Evolutionary conservation across 2,888 invertebrate genomes (phyloP).

Genomic region (Lasioglossum zephyrum): DNA sequence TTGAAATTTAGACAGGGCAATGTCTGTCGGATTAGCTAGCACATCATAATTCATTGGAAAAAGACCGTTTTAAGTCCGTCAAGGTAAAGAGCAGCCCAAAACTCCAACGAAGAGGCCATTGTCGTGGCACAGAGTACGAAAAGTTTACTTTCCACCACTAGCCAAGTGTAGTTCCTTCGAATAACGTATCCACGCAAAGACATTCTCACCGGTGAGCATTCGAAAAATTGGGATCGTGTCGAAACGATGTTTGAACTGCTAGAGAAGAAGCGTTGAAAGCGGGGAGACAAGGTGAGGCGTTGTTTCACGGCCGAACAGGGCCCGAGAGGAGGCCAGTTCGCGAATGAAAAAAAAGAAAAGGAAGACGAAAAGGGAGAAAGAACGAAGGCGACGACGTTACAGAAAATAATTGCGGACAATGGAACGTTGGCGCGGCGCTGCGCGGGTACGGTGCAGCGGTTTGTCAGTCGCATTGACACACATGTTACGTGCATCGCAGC

Average conservation of each 20-base stretch:
- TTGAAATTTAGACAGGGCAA: no score
- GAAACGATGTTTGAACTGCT: neutral
- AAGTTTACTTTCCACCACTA: no score
- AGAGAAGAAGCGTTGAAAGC: neutral
- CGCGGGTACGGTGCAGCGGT: slow-evolving; percentile 33
- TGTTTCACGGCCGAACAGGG: neutral
- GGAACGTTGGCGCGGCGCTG: slow-evolving; percentile 33
- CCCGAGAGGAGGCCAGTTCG: neutral
- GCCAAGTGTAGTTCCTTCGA: no score
- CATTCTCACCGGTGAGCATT: no score
- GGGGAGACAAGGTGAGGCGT: neutral
- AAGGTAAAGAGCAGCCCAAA: no score
- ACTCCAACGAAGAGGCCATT: no score
- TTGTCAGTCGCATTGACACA: slow-evolving; percentile 74
- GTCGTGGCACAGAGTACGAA: no score
- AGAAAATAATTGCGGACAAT: slow-evolving; percentile 61
- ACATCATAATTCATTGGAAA: no score
- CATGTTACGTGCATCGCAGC: slow-evolving; percentile 68
- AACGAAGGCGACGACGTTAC: slow-evolving; percentile 39
- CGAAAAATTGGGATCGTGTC: neutral
- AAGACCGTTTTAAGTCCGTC: no score
- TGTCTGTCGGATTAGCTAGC: no score
- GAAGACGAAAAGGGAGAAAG: slow-evolving; percentile 4
- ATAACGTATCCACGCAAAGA: no score
- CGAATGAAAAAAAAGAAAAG: neutral